Base-by-base conservation (phyloP, 1,140 invertebrate genomes). In the Tetragonula clypearis region DNA sequence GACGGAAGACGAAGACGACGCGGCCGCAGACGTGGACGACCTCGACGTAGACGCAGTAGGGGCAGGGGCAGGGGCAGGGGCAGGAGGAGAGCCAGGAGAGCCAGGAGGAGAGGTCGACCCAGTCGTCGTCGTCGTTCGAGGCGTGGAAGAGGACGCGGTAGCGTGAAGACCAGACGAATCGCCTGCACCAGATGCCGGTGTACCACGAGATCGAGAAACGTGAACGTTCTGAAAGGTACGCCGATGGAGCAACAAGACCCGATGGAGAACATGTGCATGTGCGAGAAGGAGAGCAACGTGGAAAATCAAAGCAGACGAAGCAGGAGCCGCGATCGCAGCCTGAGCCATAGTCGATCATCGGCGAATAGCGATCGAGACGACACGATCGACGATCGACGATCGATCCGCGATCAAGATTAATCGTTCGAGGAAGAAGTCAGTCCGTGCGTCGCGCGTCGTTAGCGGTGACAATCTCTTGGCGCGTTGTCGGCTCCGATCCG, bases 311-410 rank as follows among this genome's bases (percentile, higher is more conserved):
- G 82, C 53, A 90, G 88, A 35, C 78, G 74, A 8, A 90, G 87
- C 56, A 85, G 85, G 1, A 88, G 86, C 17, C 69, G 58, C 3
- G 87, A 87, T 30, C 82, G 74, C 15, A 92, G 90, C 19, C 72
- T 68, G 35, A 87, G 79, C 19, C 89, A 66, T 49, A 93, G 92
- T 79, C 87, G 79, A 89, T 93, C 92, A 30, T 90, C 88, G 19
- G 83, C 49, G 2, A 90, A 86, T 83, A 92, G 92, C 69, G 89
- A 92, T 81, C 88, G 82, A 15, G 92, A 91, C 66, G 74, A 84
- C 73, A 76, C 65, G 86, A 87, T 69, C 41, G 23, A 69, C 73
- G 71, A 71, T 56, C 55, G 56, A 80, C 68, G 26, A 30, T 5
- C 62, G 53, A 58, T 30, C 17, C 53, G 4, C 35, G 78, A 68